A percentile compares a stretch with the other conserved stretches of the same genome.
These are phyloP conservation scores for Donacobius atricapilla DNA, from an alignment of 2,113 vertebrate genomes.

Conservation along the genomic window DNA sequence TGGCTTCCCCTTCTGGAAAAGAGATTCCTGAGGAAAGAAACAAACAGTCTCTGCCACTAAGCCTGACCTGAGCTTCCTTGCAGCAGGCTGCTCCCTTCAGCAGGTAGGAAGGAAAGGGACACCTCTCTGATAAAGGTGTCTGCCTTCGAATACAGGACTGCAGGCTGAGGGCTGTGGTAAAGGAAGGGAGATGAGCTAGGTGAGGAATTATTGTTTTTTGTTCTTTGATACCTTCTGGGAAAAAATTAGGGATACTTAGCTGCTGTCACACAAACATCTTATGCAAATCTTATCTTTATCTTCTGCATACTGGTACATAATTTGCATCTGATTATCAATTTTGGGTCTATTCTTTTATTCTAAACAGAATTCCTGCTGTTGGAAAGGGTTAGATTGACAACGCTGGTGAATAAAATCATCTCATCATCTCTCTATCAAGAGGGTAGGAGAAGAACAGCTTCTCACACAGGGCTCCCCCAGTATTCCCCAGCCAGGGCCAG, in stretches of 20 bases:
- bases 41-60: not conserved
- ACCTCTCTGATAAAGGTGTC: not conserved
- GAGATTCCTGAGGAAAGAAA: not conserved
- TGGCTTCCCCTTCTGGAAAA: not conserved
- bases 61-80: not conserved
- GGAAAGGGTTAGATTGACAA: slow-evolving; percentile 29
- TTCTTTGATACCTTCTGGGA: not conserved
- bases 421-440: not conserved
- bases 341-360: slow-evolving; percentile 20
- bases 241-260: slow-evolving; percentile 8
- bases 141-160: not conserved
- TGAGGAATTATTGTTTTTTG: not conserved
- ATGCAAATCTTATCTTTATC: slow-evolving; percentile 42
- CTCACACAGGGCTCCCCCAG: not conserved
- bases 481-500: not conserved
- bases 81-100: not conserved
- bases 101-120: not conserved
- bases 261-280: slow-evolving; percentile 18
- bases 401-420: not conserved
- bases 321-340: slow-evolving; percentile 51
- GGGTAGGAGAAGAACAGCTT: not conserved
- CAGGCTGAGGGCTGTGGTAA: not conserved
- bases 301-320: slow-evolving; percentile 36
- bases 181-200: not conserved
- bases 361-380: slow-evolving; percentile 13